Evolutionary conservation across 2,888 invertebrate genomes (phyloP).

Genomic region (Aromia moschata): DNA sequence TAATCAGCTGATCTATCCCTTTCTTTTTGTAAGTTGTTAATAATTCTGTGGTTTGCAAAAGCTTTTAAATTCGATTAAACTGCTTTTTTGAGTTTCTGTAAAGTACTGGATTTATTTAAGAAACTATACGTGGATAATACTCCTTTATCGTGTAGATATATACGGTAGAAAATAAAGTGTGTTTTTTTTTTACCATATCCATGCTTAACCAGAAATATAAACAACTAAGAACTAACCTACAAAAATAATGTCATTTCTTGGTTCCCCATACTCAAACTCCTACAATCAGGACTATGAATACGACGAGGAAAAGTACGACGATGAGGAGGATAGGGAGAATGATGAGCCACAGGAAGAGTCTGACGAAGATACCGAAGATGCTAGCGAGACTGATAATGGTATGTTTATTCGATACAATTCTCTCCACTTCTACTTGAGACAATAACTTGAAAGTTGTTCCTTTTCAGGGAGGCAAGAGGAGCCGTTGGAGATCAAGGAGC

Average conservation of each 20-base stretch:
- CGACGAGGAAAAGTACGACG: conserved; percentile 78
- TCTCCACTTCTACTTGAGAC: conserved; percentile 1
- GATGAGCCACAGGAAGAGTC: conserved; percentile 70
- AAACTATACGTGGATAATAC: too few relatives aligned
- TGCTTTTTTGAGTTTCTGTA: too few relatives aligned
- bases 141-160: too few relatives aligned
- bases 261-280: conserved; percentile 72
- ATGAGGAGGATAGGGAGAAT: conserved; percentile 74
- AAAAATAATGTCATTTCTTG: conserved; percentile 70
- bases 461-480: conserved; percentile 76
- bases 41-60: too few relatives aligned
- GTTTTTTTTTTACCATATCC: too few relatives aligned
- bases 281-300: conserved; percentile 76
- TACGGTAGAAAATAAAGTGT: too few relatives aligned
- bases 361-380: conserved; percentile 91
- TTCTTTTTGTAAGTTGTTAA: too few relatives aligned
- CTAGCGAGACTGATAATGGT: conserved; percentile 93
- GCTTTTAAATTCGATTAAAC: too few relatives aligned
- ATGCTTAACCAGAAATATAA: too few relatives aligned
- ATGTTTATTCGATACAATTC: neutral
- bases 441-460: too few relatives aligned
- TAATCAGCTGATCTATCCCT: too few relatives aligned
- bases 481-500: conserved; percentile 87
- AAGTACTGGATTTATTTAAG: too few relatives aligned
- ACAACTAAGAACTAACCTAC: neutral